These are phyloP conservation scores for Mustela nigripes DNA, from an alignment of 2,113 vertebrate species.

Conservation along the genomic window DNA sequence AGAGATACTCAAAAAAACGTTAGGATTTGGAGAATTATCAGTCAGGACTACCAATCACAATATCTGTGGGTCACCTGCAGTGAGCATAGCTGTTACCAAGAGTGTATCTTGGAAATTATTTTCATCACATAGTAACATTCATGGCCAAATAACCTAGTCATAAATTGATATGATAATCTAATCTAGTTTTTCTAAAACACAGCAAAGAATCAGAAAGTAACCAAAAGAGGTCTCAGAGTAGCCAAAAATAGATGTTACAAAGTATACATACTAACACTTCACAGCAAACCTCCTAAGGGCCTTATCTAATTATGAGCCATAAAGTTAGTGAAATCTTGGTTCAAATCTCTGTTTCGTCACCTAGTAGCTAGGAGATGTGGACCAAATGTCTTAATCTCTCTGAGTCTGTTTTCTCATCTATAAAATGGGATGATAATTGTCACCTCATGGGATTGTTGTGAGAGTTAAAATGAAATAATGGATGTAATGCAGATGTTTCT, in stretches of 20 bases:
- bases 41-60: neutral
- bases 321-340: slow-evolving; percentile 22
- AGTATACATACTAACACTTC: neutral
- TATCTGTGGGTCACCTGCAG: slow-evolving; percentile 25
- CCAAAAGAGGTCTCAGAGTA: neutral
- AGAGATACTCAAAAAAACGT: slow-evolving; percentile 53
- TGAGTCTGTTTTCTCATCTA: slow-evolving; percentile 32
- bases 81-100: neutral
- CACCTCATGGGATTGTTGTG: neutral
- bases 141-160: slow-evolving; percentile 12
- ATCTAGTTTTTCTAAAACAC: slow-evolving; percentile 63
- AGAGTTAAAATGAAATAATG: slow-evolving; percentile 69
- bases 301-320: slow-evolving; percentile 16
- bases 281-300: neutral
- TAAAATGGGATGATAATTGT: slow-evolving; percentile 39
- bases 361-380: slow-evolving; percentile 38
- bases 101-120: slow-evolving; percentile 47
- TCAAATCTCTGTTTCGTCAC: slow-evolving; percentile 42
- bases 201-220: slow-evolving; percentile 50
- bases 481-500: slow-evolving; percentile 34
- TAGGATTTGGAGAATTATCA: slow-evolving; percentile 4
- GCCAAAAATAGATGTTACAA: slow-evolving; percentile 30
- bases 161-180: neutral
- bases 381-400: slow-evolving; percentile 43
- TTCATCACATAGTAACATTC: slow-evolving; percentile 58